Base-by-base conservation (phyloP, 2,888 invertebrate genomes). In the Brachyptera risi region DNA sequence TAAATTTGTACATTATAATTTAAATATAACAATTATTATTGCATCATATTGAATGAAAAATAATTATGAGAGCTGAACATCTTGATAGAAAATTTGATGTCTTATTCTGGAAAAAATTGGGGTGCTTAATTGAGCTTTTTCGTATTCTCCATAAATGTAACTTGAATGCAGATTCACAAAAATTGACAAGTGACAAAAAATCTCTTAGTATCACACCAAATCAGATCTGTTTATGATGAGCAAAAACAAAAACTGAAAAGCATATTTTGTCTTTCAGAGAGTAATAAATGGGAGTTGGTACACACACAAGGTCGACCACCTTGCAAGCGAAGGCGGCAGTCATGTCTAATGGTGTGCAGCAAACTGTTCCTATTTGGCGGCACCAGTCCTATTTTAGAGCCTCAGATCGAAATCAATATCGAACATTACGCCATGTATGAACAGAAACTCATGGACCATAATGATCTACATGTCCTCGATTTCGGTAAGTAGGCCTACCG, bases 281-380 rank as follows among this genome's bases (percentile, higher is more conserved):
- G 76, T 1, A 83, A 82, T 69, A 69, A 73, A 42, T 90, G 89
- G 89, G 49, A 56, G 13, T 79, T 80, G 68, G 72, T 88, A 11
- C 77, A 78, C 60, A 80, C 84, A 0, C 72, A 73, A 24, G 88
- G 88, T 0, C 73, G 74, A 57, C 74, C 79, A n/a, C 87, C 87
- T 0, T 81, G 83, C 69, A 79, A 82, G 61, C 78, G 89, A 50
- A 76, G 90, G 67, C 77, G 90, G 51, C 95, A 95, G 74, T 91
- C 89, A 57, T 92, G 92, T 72, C 81, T 92, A 69, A 78, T 90
- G 49, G 82, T 88, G 68, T 83, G 81, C 13, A 81, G 86, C 67
- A 81, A 84, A 71, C 82, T 93, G 68, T 94, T 85, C 74, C 77
- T 95, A 60, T 96, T 96, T 78, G 95, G 95, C 50, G 96, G 96